Base-by-base conservation (phyloP, 1,140 invertebrate genomes). In the Caenorhabditis brenneri region DNA sequence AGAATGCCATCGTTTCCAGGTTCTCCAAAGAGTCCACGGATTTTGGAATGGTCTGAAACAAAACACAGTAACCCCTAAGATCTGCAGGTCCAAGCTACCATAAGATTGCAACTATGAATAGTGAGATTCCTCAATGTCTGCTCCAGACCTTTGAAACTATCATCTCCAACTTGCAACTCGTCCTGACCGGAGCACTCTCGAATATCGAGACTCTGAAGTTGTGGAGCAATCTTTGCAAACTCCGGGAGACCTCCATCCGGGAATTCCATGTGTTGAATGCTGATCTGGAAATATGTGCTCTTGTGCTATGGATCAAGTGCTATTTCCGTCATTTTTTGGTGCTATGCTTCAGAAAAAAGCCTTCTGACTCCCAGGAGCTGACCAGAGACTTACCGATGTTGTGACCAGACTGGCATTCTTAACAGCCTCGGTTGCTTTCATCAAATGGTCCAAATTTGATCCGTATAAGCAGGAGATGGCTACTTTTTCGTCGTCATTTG, bases 191-290 rank as follows among this genome's bases (percentile, higher is more conserved):
- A 69, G 29, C 85, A 86, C 48, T 84, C 82, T 42, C 82, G 19
- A 33, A 86, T 86, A 27, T 83, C 80, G 9, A 86, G 27, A 80
- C 69, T 51, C 5, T 49, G n/a, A 1, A 86, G 42, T 22, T 79
- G 9, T 29, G 85, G 82, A 31, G 82, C 82, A 7, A 85, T 24
- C 33, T 39, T 74, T n/a, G 10, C 46, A 19, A 83, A 53, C 19
- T 84, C 55, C 12, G 74, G 58, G n/a, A 86, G n/a, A 36, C 69
- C 65, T 16, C 33, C 29, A 12, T 78, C 51, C 7, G 78, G 82
- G 49, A 86, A 86, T 60, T 86, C 82, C 82, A 86, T 84, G 27
- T 86, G 85, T 42, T 86, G 81, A 22, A 86, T 83, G 7, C 49
- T 51, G 33, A 86, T 84, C 84, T 85, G 80, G 69, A 81, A 48